phyloP scores from a whole-genome alignment of 1,140 invertebrate species.

The Drosophila insularis region DNA sequence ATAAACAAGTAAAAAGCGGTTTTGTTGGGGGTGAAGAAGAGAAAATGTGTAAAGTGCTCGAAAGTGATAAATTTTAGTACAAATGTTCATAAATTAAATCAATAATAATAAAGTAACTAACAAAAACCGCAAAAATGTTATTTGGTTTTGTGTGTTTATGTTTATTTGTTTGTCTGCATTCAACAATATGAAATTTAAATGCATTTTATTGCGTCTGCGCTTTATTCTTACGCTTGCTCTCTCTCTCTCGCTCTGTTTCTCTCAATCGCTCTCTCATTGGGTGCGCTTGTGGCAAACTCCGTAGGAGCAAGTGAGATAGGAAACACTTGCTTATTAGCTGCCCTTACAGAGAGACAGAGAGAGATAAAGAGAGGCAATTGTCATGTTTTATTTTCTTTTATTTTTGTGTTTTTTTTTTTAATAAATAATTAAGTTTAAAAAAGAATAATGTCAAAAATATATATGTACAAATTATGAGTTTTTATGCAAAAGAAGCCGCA shows the following conservation, averaged over 20 bases:
- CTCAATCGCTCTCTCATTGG: not conserved
- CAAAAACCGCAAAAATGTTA: not conserved
- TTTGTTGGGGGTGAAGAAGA: not conserved
- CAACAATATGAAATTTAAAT: constrained; percentile 11
- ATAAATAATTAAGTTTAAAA: not conserved
- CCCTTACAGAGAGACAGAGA: not conserved
- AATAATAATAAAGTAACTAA: not conserved
- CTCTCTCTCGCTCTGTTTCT: not conserved
- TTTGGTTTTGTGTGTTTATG: not conserved
- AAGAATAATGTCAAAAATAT: not conserved
- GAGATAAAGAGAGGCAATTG: not conserved
- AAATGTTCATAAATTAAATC: too few relatives aligned
- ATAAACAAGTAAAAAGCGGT: not conserved
- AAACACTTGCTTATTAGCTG: constrained; percentile 2
- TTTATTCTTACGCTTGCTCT: not conserved
- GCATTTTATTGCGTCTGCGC: constrained; percentile 8
- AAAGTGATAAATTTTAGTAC: too few relatives aligned
- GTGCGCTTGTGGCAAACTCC: not conserved
- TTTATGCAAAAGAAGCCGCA: not conserved
- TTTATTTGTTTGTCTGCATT: constrained; percentile 11
- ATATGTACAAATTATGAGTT: not conserved
- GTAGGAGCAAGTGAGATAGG: not conserved
- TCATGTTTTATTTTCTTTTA: not conserved
- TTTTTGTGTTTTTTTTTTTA: not conserved
- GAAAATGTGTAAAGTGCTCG: too few relatives aligned